These are phyloP conservation scores for Platycheirus albimanus DNA, from an alignment of 2,888 invertebrate genomes.

Conservation along the genomic window DNA sequence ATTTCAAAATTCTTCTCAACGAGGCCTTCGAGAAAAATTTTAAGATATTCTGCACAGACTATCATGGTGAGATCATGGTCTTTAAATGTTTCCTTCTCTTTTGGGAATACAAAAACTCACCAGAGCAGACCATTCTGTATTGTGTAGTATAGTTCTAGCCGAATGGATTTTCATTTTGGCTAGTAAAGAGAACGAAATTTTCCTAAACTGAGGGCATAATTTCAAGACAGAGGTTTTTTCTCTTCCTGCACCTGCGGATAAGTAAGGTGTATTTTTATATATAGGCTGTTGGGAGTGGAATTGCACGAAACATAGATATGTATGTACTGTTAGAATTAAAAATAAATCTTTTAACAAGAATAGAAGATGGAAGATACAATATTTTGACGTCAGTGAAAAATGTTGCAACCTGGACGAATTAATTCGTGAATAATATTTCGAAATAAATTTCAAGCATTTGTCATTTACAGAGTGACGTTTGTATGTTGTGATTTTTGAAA, in stretches of 20 bases:
- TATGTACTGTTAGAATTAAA: constrained; percentile 27
- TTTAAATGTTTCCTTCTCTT: constrained; percentile 67
- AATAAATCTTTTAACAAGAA: constrained; percentile 49
- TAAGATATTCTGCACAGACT: constrained; percentile 59
- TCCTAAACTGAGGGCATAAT: constrained; percentile 18
- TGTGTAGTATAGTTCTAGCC: neutral
- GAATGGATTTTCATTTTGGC: constrained; percentile 17
- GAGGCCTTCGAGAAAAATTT: constrained; percentile 59
- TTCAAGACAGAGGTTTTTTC: constrained; percentile 34
- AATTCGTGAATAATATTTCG: constrained; percentile 67
- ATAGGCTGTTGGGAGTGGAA: neutral
- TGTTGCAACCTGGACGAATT: constrained; percentile 69
- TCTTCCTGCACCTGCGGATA: constrained; percentile 52
- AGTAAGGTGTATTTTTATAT: constrained; percentile 3
- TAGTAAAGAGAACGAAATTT: constrained; percentile 58
- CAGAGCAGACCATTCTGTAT: constrained; percentile 37
- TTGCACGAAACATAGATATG: neutral
- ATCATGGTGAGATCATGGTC: constrained; percentile 72
- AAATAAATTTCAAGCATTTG: constrained; percentile 67
- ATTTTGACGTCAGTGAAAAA: constrained; percentile 57
- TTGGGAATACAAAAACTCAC: constrained; percentile 50
- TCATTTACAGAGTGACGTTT: constrained; percentile 61
- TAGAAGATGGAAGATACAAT: constrained; percentile 4
- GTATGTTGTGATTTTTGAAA: constrained; percentile 52
- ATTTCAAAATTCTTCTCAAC: constrained; percentile 55